These are phyloP conservation scores for Gambusia affinis DNA, from an alignment of 2,113 vertebrate species.

Conservation along the genomic window DNA sequence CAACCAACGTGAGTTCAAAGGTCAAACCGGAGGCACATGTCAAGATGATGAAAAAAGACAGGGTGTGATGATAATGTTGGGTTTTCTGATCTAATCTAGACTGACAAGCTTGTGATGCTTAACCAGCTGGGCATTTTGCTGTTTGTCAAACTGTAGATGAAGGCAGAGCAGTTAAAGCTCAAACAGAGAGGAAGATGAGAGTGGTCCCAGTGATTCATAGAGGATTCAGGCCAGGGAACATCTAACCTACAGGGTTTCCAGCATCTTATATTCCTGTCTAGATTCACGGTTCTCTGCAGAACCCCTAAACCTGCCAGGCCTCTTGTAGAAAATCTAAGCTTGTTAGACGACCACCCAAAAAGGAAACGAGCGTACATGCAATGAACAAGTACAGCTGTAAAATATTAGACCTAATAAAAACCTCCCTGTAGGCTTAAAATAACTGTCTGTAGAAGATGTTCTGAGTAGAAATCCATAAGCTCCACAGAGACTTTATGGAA, in stretches of 20 bases:
- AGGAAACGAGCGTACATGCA: background rate
- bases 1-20: background rate
- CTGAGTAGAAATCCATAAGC: constrained; percentile 1
- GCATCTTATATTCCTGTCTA: background rate
- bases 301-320: background rate
- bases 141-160: background rate
- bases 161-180: background rate
- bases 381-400: background rate
- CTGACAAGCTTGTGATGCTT: background rate
- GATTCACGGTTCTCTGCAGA: background rate
- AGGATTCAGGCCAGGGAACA: background rate
- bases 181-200: background rate
- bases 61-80: background rate
- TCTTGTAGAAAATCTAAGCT: background rate
- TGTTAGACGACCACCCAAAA: background rate
- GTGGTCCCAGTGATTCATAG: background rate
- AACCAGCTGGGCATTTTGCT: background rate
- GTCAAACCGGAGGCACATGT: background rate
- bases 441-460: background rate
- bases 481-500: background rate
- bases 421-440: background rate
- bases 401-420: background rate
- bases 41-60: background rate
- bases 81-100: background rate
- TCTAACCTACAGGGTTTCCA: background rate